phyloP scores from a whole-genome alignment of 2,888 invertebrate genomes.

The Epirrhoe tristata region DNA sequence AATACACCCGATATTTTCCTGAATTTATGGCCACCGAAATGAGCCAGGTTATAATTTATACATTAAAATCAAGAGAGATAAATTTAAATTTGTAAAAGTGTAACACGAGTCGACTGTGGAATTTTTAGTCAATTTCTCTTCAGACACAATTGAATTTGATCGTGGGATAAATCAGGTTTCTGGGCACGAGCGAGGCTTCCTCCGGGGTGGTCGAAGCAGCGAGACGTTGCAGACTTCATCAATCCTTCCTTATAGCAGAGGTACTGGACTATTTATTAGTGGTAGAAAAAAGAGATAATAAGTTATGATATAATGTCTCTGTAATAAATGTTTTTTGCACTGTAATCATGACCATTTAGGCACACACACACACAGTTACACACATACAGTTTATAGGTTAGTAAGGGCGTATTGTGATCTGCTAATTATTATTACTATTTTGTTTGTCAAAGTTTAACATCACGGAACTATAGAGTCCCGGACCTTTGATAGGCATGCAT shows the following conservation, averaged over 20 bases:
- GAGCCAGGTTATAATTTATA: slow-evolving; percentile 38
- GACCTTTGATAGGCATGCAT: too few relatives aligned
- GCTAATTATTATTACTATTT: too few relatives aligned
- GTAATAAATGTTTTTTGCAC: too few relatives aligned
- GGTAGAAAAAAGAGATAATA: too few relatives aligned
- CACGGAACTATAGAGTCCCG: too few relatives aligned
- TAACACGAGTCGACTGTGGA: slow-evolving; percentile 63
- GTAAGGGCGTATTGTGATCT: too few relatives aligned
- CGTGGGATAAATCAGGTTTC: slow-evolving; percentile 77
- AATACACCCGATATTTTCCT: slow-evolving; percentile 27
- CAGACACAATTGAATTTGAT: slow-evolving; percentile 81
- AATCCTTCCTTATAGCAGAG: neutral
- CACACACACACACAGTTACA: too few relatives aligned
- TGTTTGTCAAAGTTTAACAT: too few relatives aligned
- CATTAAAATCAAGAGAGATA: slow-evolving; percentile 42
- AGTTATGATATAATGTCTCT: too few relatives aligned
- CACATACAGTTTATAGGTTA: too few relatives aligned
- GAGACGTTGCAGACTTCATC: slow-evolving; percentile 11
- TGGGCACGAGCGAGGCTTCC: slow-evolving; percentile 72
- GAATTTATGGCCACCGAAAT: slow-evolving; percentile 31
- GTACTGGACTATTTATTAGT: neutral
- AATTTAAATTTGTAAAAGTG: slow-evolving; percentile 58
- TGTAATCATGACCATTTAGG: too few relatives aligned
- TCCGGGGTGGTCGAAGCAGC: slow-evolving; percentile 41
- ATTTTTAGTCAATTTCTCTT: slow-evolving; percentile 81